Evolutionary conservation across 2,888 invertebrate genomes (phyloP), one percentile per base, ranked within the genome.

Genomic region (Drosophila melanosoma): DNA sequence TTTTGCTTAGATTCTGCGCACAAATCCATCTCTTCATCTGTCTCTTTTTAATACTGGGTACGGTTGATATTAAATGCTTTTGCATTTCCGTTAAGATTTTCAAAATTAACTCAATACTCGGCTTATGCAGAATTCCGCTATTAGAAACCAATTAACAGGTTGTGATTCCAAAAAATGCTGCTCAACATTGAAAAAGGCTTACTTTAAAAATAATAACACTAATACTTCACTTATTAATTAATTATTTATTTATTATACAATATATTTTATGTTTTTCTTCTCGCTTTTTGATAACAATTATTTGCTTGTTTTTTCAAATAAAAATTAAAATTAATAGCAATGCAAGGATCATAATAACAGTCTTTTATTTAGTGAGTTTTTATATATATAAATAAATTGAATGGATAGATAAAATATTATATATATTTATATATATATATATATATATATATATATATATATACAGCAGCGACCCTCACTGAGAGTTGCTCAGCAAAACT

Each of bases 1-100:
- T 17, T 42, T 38, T 10, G 17, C 8, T 11, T 12, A 8, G 82
- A 78, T 74, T 81, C 87, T 88, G 84, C 84, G 84, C 84, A 81
- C 15, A 33, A 29, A 17, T 15, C n/a, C 26, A 42, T 38, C 60
- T 2, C 15, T 45, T 15, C 8, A 1, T 4, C 15, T 4, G 45
- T 32, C 53, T 51, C 17, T 11, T 2, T 11, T 2, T 11, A 53
- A 81, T 72, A 87, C 70, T 87, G 84, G 84, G 89, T 54, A 86
- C 83, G 78, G 68, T 40, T 66, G 49, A 0, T 45, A 10, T n/a
- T 54, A 42, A 42, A 32, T 65, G 57, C 38, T 26, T 52, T 20
- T 56, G 51, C 38, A 52, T 77, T 69, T 72, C 80, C 70, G 74
- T 75, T 77, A 71, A 53, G 56, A 62, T 58, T 69, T 64, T 56